phyloP scores from a whole-genome alignment of 2,797 vertebrate species.

The Microctenopoma steveboyesi region DNA sequence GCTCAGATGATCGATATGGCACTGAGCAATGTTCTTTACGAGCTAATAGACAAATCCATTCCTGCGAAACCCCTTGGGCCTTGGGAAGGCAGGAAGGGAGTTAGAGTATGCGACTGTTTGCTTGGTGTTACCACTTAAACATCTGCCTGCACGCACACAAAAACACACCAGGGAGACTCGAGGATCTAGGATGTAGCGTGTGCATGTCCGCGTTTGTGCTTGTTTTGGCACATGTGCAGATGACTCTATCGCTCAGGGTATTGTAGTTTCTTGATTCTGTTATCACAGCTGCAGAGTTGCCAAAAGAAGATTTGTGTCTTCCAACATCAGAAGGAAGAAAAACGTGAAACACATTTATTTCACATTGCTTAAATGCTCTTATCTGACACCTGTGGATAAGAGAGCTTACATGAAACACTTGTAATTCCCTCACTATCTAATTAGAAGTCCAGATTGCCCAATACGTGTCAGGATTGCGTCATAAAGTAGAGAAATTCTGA shows the following conservation, averaged over 20 bases:
- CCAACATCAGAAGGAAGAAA: conserved; percentile 55
- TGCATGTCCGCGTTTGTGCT: conserved; percentile 21
- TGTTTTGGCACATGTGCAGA: conserved; percentile 55
- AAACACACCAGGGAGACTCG: conserved; percentile 38
- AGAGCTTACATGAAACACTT: conserved; percentile 57
- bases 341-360: conserved; percentile 65
- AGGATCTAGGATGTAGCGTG: conserved; percentile 20
- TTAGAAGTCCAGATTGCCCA: conserved; percentile 73
- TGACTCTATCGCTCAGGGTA: conserved; percentile 55
- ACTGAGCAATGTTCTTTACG: conserved; percentile 86
- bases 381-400: conserved; percentile 63
- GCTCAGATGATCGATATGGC: conserved; percentile 85
- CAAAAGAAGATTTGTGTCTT: conserved; percentile 72
- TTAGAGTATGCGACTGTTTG: conserved; percentile 66
- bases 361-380: conserved; percentile 60
- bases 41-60: conserved; percentile 88
- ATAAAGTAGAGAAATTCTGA: conserved; percentile 51
- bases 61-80: conserved; percentile 78
- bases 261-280: conserved; percentile 56
- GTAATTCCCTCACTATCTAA: conserved; percentile 69
- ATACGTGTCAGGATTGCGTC: conserved; percentile 72
- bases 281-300: conserved; percentile 51
- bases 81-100: conserved; percentile 63
- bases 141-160: conserved; percentile 43
- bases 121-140: conserved; percentile 72